Percentiles rank a stretch among this genome's conserved stretches.
Conservation (phyloP, 2,888 invertebrate species). For the Anticlea derivata region DNA sequence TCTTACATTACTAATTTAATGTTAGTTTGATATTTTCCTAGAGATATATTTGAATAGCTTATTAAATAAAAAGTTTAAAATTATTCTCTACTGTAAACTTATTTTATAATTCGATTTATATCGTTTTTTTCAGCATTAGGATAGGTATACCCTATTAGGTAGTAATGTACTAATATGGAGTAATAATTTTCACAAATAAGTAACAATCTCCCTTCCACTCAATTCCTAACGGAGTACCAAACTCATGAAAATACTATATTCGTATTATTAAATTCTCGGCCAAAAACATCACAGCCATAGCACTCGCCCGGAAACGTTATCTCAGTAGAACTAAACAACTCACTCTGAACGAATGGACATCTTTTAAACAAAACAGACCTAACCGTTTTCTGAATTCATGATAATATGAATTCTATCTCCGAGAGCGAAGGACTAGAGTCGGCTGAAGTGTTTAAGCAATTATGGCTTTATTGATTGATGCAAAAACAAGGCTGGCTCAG, state of each 20-base stretch:
- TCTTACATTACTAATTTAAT: too few relatives aligned
- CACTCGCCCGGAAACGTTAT: constrained; percentile 70
- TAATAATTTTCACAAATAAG: too few relatives aligned
- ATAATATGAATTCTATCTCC: constrained; percentile 39
- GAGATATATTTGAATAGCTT: too few relatives aligned
- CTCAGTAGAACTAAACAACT: constrained; percentile 75
- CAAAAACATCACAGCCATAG: constrained; percentile 55
- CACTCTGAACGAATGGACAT: constrained; percentile 56
- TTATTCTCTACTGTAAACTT: too few relatives aligned
- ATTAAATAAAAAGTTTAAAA: too few relatives aligned
- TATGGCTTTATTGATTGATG: constrained; percentile 32
- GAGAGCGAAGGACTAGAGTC: constrained; percentile 37
- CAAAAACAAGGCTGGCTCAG: constrained; percentile 56
- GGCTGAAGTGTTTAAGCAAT: constrained; percentile 24
- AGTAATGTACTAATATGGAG: too few relatives aligned
- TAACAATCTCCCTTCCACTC: too few relatives aligned
- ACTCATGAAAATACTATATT: constrained; percentile 34
- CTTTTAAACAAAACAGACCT: constrained; percentile 36
- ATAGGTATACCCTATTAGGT: too few relatives aligned
- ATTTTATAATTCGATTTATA: too few relatives aligned
- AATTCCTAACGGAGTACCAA: too few relatives aligned
- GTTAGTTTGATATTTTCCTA: too few relatives aligned
- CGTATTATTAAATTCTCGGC: constrained; percentile 48
- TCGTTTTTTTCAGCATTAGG: too few relatives aligned
- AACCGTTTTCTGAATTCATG: constrained; percentile 25